Evolutionary conservation across 2,797 vertebrate species (phyloP).

Genomic region (Neomorphus geoffroyi): DNA sequence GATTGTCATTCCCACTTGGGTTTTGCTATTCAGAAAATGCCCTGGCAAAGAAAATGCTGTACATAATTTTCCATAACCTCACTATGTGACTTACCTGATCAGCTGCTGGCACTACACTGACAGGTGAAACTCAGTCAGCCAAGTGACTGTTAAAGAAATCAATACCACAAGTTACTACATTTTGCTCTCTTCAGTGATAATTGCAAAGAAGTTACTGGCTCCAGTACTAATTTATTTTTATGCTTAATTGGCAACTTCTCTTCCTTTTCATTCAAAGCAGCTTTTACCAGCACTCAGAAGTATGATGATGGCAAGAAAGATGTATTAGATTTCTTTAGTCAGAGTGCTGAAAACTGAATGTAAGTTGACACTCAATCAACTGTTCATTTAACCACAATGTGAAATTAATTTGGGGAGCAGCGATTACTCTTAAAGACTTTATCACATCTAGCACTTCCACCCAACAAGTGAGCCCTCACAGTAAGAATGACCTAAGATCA

Average conservation of each 20-base stretch:
- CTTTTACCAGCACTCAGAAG: not conserved
- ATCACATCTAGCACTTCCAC: not conserved
- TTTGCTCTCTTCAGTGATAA: not conserved
- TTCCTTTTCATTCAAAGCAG: not conserved
- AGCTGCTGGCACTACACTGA: not conserved
- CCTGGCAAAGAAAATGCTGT: not conserved
- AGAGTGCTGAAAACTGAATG: not conserved
- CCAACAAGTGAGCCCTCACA: not conserved
- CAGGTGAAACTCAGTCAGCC: not conserved
- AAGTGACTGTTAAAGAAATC: not conserved
- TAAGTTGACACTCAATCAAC: not conserved
- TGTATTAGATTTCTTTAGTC: not conserved
- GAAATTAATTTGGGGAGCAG: not conserved
- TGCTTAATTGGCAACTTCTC: not conserved
- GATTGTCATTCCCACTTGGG: accelerated
- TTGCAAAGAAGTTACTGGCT: not conserved
- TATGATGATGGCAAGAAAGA: not conserved
- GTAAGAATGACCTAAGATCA: not conserved
- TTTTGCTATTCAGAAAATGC: not conserved
- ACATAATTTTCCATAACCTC: not conserved
- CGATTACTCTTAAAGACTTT: not conserved
- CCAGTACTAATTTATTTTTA: not conserved
- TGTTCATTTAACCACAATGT: not conserved
- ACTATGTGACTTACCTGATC: not conserved
- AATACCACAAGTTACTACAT: not conserved